Base-by-base conservation (phyloP, 2,888 invertebrate species). In the Brenthis daphne region DNA sequence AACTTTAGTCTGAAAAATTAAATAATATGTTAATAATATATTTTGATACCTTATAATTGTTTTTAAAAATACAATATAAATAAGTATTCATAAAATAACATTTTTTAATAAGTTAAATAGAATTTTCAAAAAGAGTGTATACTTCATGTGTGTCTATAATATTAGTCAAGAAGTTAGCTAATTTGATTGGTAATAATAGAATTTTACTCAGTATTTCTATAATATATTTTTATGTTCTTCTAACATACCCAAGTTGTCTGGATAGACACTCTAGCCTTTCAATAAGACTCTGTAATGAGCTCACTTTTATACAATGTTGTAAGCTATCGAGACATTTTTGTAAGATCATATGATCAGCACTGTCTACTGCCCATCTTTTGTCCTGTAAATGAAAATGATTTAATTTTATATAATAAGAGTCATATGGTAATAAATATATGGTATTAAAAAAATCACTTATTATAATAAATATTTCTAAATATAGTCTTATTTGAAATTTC, bases 291-390 rank as follows among this genome's bases (percentile, higher is more conserved):
- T 98, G 97, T 61, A 98, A 92, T 0, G 97, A 97, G 70, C 96
- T 97, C 2, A 98, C 97, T 94, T 98, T 98, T 76, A 99, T 98
- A 72, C 97, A 98, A 87, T 98, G 97, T 82, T 98, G 98, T 77
- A 99, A 93, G 69, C 97, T 97, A 84, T 99, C 98, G 74, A 99
- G 91, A 85, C 98, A 98, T 89, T 97, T 96, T 85, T 98, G 98
- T 71, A 98, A 93, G 78, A 97, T 97, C 79, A 95, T 94, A 80
- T 97, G 96, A 83, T 98, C 98, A 53, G 96, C 94, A 78, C 95
- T 95, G 81, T 99, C 98, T 65, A 98, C 93, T 5, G 97, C 96
- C 90, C 97, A 97, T 72, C 98, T 94, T 85, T 98, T 98, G 81
- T 98, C 98, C 97, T 97, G 20, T 20, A 20, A 75, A 76, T 68